Evolutionary conservation across 2,797 vertebrate genomes (phyloP).

Genomic region (Myripristis murdjan): DNA sequence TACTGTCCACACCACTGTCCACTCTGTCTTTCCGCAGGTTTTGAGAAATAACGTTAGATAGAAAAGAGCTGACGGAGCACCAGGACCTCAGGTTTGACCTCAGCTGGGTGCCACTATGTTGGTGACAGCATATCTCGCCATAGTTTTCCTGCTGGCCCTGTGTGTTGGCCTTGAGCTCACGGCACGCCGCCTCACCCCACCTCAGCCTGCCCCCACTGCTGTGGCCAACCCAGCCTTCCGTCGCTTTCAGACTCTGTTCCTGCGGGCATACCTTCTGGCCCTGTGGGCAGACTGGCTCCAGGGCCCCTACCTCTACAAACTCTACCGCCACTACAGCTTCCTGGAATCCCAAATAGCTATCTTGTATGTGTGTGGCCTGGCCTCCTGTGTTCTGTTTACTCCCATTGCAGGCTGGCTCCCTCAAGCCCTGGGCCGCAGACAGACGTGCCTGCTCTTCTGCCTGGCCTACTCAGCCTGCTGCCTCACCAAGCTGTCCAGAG

Average conservation of each 20-base stretch:
- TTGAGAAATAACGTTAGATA: constrained; percentile 19
- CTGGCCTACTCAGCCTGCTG: constrained; percentile 91
- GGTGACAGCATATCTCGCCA: constrained; percentile 89
- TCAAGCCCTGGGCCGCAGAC: constrained; percentile 89
- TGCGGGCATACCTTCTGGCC: constrained; percentile 91
- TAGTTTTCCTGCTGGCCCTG: constrained; percentile 85
- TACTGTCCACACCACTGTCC: not conserved
- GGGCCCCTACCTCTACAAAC: constrained; percentile 95
- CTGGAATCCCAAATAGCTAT: constrained; percentile 95
- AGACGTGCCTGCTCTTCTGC: constrained; percentile 92
- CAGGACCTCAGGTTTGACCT: constrained; percentile 52
- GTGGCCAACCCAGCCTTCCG: constrained; percentile 92
- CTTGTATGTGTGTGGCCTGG: constrained; percentile 94
- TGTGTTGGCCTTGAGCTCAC: constrained; percentile 90
- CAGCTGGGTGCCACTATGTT: constrained; percentile 85
- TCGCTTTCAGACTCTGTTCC: constrained; percentile 90
- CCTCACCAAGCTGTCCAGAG: constrained; percentile 92
- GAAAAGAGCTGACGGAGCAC: constrained; percentile 19
- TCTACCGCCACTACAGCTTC: constrained; percentile 95
- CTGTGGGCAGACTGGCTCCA: constrained; percentile 96
- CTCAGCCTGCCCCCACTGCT: constrained; percentile 75
- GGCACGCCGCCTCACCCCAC: constrained; percentile 85
- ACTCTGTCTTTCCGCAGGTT: constrained; percentile 52
- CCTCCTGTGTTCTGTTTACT: constrained; percentile 91
- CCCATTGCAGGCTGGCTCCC: constrained; percentile 90